Base-by-base conservation (phyloP, 2,797 vertebrate species). In the Rousettus madagascariensis region DNA sequence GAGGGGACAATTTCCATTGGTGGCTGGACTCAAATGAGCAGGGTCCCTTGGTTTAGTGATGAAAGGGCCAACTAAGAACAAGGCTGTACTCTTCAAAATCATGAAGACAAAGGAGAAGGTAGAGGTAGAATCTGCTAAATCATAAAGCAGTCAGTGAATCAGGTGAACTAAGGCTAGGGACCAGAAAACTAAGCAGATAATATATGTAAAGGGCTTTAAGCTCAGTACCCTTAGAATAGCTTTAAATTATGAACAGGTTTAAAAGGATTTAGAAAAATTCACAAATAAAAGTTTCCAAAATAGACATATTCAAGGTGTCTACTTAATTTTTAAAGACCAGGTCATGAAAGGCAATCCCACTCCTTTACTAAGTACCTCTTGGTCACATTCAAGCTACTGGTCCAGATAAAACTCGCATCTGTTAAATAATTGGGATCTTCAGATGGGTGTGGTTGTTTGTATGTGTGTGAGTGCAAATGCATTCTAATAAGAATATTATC, bases 371-470 rank as follows among this genome's bases (percentile, higher is more conserved):
- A 85, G 19, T 33, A 41, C 8, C 6, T 41, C 24, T 86, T 57
- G 41, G 20, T 75, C 46, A 36, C 17, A 79, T 15, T 10, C 24
- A 82, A 75, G 28, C 28, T 53, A 75, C 71, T 46, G 41, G 19
- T 65, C 53, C 30, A 83, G 77, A 90, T 77, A 61, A 53, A 90
- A 95, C 66, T 41, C 69, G 68, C 33, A 4, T 66, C 63, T 95
- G 57, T 92, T 90, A 87, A 84, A 72, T 41, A 72, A 69, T 59
- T 78, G 69, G 57, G 8, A 84, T 95, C 26, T 90, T 92, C 83
- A 59, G 26, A 78, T n/a, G 38, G 87, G 38, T 38, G 49, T 85
- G 75, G 79, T 24, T 95, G 38, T 78, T 92, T 43, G 22, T 26
- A 61, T 59, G 15, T 80, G 6, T 92, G 26, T 43, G 6, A 68